These are phyloP conservation scores for Enteromius viviparus DNA, from an alignment of 2,797 vertebrate species.

Conservation along the genomic window DNA sequence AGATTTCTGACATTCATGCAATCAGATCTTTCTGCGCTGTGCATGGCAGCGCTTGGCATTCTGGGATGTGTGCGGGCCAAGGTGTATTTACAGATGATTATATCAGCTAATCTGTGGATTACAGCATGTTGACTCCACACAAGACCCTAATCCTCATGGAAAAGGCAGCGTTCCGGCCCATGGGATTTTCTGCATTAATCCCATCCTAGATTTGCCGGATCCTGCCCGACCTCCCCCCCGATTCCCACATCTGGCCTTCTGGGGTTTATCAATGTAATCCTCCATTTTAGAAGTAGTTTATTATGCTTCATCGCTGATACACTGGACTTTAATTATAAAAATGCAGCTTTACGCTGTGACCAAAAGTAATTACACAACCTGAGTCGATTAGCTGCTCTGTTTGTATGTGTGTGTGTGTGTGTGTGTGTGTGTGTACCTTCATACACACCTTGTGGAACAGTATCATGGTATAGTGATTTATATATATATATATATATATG, in stretches of 20 bases:
- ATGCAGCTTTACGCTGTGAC: slow-evolving; percentile 76
- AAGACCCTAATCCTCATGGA: slow-evolving; percentile 69
- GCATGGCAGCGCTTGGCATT: slow-evolving; percentile 24
- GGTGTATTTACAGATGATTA: slow-evolving; percentile 85
- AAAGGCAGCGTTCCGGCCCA: slow-evolving; percentile 66
- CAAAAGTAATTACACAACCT: slow-evolving; percentile 75
- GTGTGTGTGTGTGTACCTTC: neutral
- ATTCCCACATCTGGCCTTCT: slow-evolving; percentile 76
- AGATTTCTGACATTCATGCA: neutral
- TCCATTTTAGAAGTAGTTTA: slow-evolving; percentile 78
- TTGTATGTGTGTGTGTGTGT: neutral
- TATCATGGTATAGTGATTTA: neutral
- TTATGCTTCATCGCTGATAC: slow-evolving; percentile 75
- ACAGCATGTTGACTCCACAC: slow-evolving; percentile 83
- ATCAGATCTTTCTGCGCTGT: neutral
- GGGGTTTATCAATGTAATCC: slow-evolving; percentile 82
- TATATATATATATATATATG: no score
- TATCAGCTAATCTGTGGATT: slow-evolving; percentile 84
- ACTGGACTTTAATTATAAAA: slow-evolving; percentile 80
- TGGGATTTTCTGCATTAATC: slow-evolving; percentile 78
- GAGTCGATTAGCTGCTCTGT: slow-evolving; percentile 70
- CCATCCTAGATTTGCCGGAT: slow-evolving; percentile 60
- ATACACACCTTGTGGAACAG: neutral
- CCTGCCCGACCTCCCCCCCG: neutral
- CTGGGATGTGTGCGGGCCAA: slow-evolving; percentile 62